Evolutionary conservation across 2,888 invertebrate genomes (phyloP).

Genomic region (Caenorhabditis japonica): DNA sequence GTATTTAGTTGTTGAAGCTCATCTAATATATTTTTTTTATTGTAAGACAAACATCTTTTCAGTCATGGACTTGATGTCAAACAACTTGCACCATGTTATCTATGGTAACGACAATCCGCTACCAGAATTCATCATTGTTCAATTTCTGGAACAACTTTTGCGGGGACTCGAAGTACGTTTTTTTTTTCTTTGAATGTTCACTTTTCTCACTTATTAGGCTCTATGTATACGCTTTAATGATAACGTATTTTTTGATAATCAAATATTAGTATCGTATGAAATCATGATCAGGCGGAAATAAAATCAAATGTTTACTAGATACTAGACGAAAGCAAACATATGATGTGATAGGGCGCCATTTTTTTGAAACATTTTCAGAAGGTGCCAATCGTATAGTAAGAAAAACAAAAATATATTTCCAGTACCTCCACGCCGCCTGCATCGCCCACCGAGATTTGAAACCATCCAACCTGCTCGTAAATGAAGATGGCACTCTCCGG

Average conservation of each 20-base stretch:
- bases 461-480: conserved; percentile 74
- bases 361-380: neutral
- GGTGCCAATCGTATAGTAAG: conserved; percentile 7
- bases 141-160: conserved; percentile 69
- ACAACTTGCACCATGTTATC: conserved; percentile 73
- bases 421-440: conserved; percentile 73
- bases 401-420: conserved; percentile 17
- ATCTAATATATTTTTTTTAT: conserved; percentile 2
- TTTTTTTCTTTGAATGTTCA: neutral
- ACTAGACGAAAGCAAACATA: conserved; percentile 47
- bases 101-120: conserved; percentile 67
- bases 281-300: conserved; percentile 17
- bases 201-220: conserved; percentile 1
- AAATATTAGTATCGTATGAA: conserved; percentile 19
- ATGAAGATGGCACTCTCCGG: conserved; percentile 61
- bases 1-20: conserved; percentile 18
- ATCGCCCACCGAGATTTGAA: conserved; percentile 75
- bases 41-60: conserved; percentile 23
- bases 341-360: conserved; percentile 7
- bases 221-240: conserved; percentile 8
- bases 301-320: conserved; percentile 15
- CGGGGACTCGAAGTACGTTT: conserved; percentile 64
- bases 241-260: conserved; percentile 48
- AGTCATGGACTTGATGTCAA: conserved; percentile 75
- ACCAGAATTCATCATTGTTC: conserved; percentile 66